Base-by-base conservation (phyloP, 2,888 invertebrate genomes). In the Plebejus argus region DNA sequence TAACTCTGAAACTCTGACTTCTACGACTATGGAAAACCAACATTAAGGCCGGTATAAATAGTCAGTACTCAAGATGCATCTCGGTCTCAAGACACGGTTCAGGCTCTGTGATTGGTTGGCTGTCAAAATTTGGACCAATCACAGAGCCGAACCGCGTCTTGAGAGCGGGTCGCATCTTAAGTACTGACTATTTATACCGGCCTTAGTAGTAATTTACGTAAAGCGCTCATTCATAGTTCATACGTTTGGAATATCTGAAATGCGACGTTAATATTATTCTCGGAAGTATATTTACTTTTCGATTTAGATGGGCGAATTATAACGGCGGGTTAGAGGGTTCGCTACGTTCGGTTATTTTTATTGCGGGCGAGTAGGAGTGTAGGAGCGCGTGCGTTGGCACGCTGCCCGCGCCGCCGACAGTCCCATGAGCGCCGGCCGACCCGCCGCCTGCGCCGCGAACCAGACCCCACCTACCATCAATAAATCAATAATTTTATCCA, bases 181-280 rank as follows among this genome's bases (percentile, higher is more conserved):
- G n/a, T n/a, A n/a, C n/a, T n/a, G n/a, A n/a, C n/a, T n/a, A n/a
- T n/a, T n/a, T n/a, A n/a, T n/a, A n/a, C n/a, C n/a, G n/a, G n/a
- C n/a, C n/a, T n/a, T n/a, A n/a, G 23, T 12, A 61, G 61, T 66
- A 33, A 72, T 72, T 79, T 89, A 91, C 92, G 91, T 92, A 90
- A 90, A 78, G 86, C 84, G 78, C 86, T 86, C 93, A 93, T 93
- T 93, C 92, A 93, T 66, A 87, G 93, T 93, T 93, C 92, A 93
- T 66, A 87, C 83, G 83, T 85, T 83, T 79, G 86, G 83, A 83
- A 85, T 84, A 85, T 86, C 84, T 81, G 81, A 83, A 83, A 80
- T 80, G 75, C 79, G 81, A 81, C 82, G 81, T 82, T 79, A 80
- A 82, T 79, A 49, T 74, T 74, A 74, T 74, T 74, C 53, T 49